Percentiles rank a stretch among this genome's conserved stretches.
Evolutionary conservation across 2,113 vertebrate species (phyloP).

Genomic region (Collichthys lucidus): DNA sequence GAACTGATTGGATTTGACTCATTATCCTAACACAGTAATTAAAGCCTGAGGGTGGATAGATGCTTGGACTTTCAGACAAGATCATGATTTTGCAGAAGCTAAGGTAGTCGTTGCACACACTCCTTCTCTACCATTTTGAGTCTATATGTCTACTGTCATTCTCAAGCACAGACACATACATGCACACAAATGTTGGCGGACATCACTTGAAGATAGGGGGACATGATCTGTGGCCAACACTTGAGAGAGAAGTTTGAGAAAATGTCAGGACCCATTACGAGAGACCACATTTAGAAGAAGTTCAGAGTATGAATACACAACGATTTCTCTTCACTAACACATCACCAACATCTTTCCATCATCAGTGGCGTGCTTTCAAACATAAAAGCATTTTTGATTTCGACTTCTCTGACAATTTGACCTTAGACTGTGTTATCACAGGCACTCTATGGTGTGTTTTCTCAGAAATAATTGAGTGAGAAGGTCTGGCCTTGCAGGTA

Average conservation of each 20-base stretch:
- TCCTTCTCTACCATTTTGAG: slow-evolving; percentile 10
- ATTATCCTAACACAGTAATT: slow-evolving; percentile 85
- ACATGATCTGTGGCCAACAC: slow-evolving; percentile 10
- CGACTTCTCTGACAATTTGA: slow-evolving; percentile 36
- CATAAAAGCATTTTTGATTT: slow-evolving; percentile 53
- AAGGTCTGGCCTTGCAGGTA: slow-evolving; percentile 60
- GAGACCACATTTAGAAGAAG: slow-evolving; percentile 24
- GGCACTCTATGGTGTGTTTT: slow-evolving; percentile 39
- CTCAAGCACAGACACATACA: not conserved
- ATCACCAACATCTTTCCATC: slow-evolving; percentile 21
- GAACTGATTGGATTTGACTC: slow-evolving; percentile 86
- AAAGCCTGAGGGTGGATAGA: slow-evolving; percentile 82
- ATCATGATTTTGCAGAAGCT: slow-evolving; percentile 57
- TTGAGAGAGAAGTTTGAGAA: not conserved
- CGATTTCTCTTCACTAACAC: slow-evolving; percentile 22
- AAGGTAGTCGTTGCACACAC: slow-evolving; percentile 30
- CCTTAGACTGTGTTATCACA: slow-evolving; percentile 44
- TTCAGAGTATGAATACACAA: slow-evolving; percentile 17
- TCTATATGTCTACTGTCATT: slow-evolving; percentile 2
- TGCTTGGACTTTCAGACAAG: slow-evolving; percentile 71
- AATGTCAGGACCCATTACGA: not conserved
- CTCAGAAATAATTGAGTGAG: slow-evolving; percentile 48
- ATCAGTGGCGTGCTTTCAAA: slow-evolving; percentile 33
- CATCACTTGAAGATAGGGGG: not conserved
- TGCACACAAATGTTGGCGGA: not conserved